Percentiles rank a stretch among this genome's conserved stretches.
Evolutionary conservation across 2,888 invertebrate species (phyloP).

Genomic region (Trachelus tabidus): DNA sequence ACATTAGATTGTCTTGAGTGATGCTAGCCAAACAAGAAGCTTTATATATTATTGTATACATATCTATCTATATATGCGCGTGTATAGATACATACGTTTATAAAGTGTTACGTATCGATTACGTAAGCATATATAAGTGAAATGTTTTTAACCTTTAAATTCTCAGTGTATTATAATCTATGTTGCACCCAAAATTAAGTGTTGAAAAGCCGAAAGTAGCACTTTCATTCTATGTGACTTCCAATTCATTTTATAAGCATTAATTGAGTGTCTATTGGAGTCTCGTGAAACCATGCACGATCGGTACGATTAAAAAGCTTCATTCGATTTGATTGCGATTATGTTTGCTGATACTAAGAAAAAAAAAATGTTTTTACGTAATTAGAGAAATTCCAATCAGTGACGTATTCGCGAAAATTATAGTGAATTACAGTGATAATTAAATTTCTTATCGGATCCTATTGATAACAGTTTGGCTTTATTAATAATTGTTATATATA

Average conservation of each 20-base stretch:
- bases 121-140: constrained; percentile 40
- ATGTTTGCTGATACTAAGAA: not conserved
- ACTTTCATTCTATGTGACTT: constrained; percentile 18
- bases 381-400: not conserved
- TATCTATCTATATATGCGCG: constrained; percentile 23
- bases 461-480: not conserved
- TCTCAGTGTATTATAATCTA: constrained; percentile 46
- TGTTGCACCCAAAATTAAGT: constrained; percentile 49
- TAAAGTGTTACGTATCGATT: constrained; percentile 39
- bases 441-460: not conserved
- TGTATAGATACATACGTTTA: constrained; percentile 35
- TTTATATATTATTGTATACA: constrained; percentile 36
- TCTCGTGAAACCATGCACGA: constrained; percentile 4
- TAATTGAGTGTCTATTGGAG: not conserved
- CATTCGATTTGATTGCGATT: not conserved
- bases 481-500: not conserved
- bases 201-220: constrained; percentile 29
- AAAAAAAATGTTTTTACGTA: not conserved
- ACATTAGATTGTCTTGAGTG: constrained; percentile 40
- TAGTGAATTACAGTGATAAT: constrained; percentile 7
- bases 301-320: not conserved
- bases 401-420: not conserved
- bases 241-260: constrained; percentile 1
- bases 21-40: constrained; percentile 46
- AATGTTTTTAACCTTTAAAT: constrained; percentile 45